Evolutionary conservation across 2,113 vertebrate species (phyloP).

Genomic region (Ellobius talpinus): DNA sequence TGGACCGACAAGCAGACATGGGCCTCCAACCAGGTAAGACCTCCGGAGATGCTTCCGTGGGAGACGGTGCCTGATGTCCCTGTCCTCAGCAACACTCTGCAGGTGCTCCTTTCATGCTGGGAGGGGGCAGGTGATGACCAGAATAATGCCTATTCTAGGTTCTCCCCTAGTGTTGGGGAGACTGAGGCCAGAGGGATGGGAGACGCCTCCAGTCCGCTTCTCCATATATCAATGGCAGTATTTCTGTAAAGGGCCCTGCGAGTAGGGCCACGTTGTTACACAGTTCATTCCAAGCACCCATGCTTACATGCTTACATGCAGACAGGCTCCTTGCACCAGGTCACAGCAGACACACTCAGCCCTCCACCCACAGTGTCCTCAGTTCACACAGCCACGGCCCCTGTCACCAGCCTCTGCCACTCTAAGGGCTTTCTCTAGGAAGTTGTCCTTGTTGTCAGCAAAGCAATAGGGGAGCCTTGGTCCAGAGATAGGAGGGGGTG

Average conservation of each 20-base stretch:
- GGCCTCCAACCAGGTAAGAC: constrained; percentile 90
- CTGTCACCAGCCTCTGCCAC: background rate
- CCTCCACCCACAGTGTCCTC: background rate
- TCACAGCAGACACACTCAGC: background rate
- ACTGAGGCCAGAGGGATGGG: background rate
- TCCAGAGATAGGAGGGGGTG: fast-evolving
- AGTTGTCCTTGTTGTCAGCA: background rate
- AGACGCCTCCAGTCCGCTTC: background rate
- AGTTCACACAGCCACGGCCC: background rate
- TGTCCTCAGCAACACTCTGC: background rate
- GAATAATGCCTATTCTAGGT: background rate
- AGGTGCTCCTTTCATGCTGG: background rate
- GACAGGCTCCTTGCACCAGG: background rate
- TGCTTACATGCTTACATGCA: fast-evolving
- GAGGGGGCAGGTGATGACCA: background rate
- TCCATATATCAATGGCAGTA: fast-evolving
- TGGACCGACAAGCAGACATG: constrained; percentile 90
- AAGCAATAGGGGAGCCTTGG: background rate
- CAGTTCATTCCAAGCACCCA: background rate
- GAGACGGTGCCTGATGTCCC: background rate
- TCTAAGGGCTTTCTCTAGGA: background rate
- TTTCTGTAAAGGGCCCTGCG: no score
- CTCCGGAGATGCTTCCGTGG: background rate
- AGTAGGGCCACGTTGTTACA: fast-evolving
- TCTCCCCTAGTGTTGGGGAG: background rate